phyloP scores from a whole-genome alignment of 2,888 invertebrate genomes.

The Pimpla rufipes region DNA sequence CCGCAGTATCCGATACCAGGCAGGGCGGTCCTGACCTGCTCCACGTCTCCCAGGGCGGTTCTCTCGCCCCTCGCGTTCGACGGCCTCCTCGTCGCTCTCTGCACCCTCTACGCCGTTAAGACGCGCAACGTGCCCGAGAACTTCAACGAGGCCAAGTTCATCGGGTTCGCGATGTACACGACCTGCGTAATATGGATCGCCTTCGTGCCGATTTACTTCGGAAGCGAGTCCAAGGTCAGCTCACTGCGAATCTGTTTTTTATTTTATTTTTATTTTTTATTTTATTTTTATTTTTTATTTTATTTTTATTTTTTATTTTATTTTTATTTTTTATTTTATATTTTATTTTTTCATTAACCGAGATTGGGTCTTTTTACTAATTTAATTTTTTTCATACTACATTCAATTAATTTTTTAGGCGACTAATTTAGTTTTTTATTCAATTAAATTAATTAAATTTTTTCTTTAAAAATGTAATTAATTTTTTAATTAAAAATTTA shows the following conservation, averaged over 20 bases:
- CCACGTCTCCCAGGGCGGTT: conserved; percentile 87
- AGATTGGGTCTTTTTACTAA: too few relatives aligned
- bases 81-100: conserved; percentile 90
- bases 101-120: conserved; percentile 92
- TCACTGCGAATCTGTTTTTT: neutral
- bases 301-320: neutral
- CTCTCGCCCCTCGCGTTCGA: conserved; percentile 90
- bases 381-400: too few relatives aligned
- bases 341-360: too few relatives aligned
- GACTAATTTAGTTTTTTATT: neutral
- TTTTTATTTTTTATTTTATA: too few relatives aligned
- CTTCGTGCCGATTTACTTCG: conserved; percentile 92
- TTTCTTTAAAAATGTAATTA: too few relatives aligned
- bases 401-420: neutral
- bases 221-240: conserved; percentile 88
- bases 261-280: neutral
- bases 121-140: conserved; percentile 93
- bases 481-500: neutral
- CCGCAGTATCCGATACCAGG: conserved; percentile 86
- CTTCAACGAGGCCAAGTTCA: conserved; percentile 92
- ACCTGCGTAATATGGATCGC: conserved; percentile 93
- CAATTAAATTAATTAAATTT: too few relatives aligned
- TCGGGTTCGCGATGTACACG: conserved; percentile 93
- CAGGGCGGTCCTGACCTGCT: conserved; percentile 88
- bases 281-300: neutral